A percentile compares a stretch with the other conserved stretches of the same genome.
These are phyloP conservation scores for Eidolon helvum DNA, from an alignment of 2,113 vertebrate genomes.

Conservation along the genomic window DNA sequence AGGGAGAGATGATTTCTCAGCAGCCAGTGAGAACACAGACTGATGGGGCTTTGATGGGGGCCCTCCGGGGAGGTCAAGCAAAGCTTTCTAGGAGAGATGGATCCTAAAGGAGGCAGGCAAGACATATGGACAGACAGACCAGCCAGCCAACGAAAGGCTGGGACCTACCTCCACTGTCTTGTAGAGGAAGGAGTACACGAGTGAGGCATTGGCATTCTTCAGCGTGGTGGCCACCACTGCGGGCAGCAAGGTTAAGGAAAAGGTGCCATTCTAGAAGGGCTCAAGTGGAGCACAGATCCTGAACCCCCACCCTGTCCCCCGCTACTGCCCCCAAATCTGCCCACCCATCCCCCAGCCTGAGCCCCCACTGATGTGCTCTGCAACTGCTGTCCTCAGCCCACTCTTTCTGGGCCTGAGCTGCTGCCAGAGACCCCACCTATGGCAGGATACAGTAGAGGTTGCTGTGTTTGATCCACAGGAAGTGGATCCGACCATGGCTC, in stretches of 20 bases:
- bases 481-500: slow-evolving; percentile 88
- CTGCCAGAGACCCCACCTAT: accelerated
- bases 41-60: not conserved
- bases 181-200: slow-evolving; percentile 95
- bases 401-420: not conserved
- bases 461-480: slow-evolving; percentile 96
- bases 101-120: not conserved
- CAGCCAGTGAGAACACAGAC: not conserved
- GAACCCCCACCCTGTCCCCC: not conserved
- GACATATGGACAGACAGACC: not conserved
- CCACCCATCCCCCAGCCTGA: not conserved
- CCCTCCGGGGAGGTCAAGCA: not conserved
- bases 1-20: not conserved
- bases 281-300: not conserved
- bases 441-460: slow-evolving; percentile 95
- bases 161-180: slow-evolving; percentile 93
- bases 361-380: not conserved
- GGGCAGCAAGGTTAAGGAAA: slow-evolving; percentile 81
- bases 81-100: not conserved
- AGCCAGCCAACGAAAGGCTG: not conserved
- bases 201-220: slow-evolving; percentile 93
- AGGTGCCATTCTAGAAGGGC: not conserved
- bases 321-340: not conserved
- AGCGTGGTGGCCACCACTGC: slow-evolving; percentile 93
- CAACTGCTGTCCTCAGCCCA: not conserved